These are phyloP conservation scores for Parapsyche elsis DNA, from an alignment of 1,140 invertebrate genomes.

Conservation along the genomic window DNA sequence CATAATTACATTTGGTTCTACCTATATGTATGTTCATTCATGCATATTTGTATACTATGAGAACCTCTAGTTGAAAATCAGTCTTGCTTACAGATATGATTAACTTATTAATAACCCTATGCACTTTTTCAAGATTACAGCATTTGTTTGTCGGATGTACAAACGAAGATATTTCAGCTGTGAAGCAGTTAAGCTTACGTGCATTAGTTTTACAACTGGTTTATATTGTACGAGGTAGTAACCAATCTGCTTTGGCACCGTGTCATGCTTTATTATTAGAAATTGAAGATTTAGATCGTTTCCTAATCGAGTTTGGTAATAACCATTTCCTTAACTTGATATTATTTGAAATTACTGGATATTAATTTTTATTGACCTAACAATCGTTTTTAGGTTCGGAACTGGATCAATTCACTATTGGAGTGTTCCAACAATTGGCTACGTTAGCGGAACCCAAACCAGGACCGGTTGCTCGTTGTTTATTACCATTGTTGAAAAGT, in stretches of 20 bases:
- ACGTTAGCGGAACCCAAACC: slow-evolving; percentile 86
- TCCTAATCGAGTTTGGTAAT: slow-evolving; percentile 61
- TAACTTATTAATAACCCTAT: no score
- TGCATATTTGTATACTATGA: no score
- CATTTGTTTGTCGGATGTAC: slow-evolving; percentile 85
- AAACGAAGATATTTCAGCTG: slow-evolving; percentile 77
- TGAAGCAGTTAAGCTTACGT: slow-evolving; percentile 86
- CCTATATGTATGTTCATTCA: slow-evolving; percentile 31
- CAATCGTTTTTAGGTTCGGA: slow-evolving; percentile 65
- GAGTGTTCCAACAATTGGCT: slow-evolving; percentile 81
- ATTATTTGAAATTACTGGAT: slow-evolving; percentile 2
- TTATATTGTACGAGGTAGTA: slow-evolving; percentile 68
- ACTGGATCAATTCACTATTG: slow-evolving; percentile 82
- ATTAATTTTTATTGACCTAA: slow-evolving; percentile 6
- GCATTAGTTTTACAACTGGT: slow-evolving; percentile 86
- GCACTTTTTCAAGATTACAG: slow-evolving; percentile 71
- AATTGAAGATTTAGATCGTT: slow-evolving; percentile 62
- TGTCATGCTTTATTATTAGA: slow-evolving; percentile 63
- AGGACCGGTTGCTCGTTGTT: slow-evolving; percentile 80
- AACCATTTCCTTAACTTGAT: background rate
- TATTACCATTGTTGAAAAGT: slow-evolving; percentile 81
- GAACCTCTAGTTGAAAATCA: no score
- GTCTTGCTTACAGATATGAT: no score
- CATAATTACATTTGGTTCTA: no score
- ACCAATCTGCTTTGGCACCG: slow-evolving; percentile 59